Percentiles rank a stretch among this genome's conserved stretches.
Evolutionary conservation across 2,888 invertebrate species (phyloP).

Genomic region (Torymus auratus): DNA sequence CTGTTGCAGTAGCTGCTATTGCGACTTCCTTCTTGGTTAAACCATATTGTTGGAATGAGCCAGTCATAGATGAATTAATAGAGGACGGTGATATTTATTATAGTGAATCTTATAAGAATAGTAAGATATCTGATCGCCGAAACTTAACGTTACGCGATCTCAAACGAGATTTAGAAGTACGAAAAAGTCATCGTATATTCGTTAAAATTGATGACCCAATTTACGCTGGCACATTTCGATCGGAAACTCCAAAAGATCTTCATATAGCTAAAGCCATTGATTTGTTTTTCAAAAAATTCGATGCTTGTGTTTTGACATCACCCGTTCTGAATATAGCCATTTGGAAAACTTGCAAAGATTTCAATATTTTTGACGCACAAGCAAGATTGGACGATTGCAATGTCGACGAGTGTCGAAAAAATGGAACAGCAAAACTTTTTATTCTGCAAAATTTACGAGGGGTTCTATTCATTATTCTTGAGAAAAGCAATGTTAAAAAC

Average conservation of each 20-base stretch:
- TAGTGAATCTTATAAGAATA: conserved; percentile 67
- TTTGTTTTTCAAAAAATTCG: conserved; percentile 67
- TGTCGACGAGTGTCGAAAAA: conserved; percentile 52
- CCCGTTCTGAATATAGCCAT: conserved; percentile 68
- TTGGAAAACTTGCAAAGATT: conserved; percentile 67
- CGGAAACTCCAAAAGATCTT: conserved; percentile 67
- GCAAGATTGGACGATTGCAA: conserved; percentile 66
- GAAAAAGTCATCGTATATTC: conserved; percentile 64
- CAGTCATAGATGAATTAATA: conserved; percentile 71
- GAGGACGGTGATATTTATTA: conserved; percentile 73
- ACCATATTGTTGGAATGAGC: conserved; percentile 70
- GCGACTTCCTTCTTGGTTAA: conserved; percentile 69
- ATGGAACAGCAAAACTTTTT: conserved; percentile 69
- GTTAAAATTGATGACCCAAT: conserved; percentile 69
- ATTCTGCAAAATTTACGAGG: conserved; percentile 66
- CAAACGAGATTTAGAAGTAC: conserved; percentile 64
- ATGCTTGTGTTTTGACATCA: conserved; percentile 69
- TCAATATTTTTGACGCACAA: conserved; percentile 71
- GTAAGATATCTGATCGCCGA: conserved; percentile 66
- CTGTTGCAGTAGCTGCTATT: conserved; percentile 71
- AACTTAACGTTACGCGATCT: conserved; percentile 67
- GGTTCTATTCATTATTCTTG: conserved; percentile 70
- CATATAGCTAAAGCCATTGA: conserved; percentile 70
- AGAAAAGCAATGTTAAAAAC: conserved; percentile 68
- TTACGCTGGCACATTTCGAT: conserved; percentile 71